These are phyloP conservation scores for Proctacanthus coquilletti DNA, from an alignment of 1,140 invertebrate species.

Conservation along the genomic window DNA sequence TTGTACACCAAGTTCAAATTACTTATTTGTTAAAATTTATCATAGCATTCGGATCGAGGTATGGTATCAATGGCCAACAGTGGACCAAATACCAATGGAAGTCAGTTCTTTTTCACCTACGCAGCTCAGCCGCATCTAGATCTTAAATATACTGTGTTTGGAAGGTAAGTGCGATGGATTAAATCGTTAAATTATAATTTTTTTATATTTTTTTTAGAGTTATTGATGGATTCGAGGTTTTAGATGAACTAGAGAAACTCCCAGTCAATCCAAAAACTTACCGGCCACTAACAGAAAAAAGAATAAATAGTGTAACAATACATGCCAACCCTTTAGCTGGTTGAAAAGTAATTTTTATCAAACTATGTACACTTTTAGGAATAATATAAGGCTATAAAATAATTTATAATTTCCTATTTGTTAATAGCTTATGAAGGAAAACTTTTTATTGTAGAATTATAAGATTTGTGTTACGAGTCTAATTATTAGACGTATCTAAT, in stretches of 20 bases:
- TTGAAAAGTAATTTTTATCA: constrained; percentile 33
- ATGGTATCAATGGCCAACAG: constrained; percentile 97
- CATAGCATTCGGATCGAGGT: constrained; percentile 69
- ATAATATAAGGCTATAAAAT: too few species aligned
- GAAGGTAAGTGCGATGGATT: constrained; percentile 50
- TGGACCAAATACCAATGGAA: constrained; percentile 96
- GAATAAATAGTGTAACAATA: constrained; percentile 79
- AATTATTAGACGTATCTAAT: too few species aligned
- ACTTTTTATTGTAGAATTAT: too few species aligned
- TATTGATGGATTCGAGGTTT: constrained; percentile 90
- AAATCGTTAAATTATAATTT: constrained; percentile 5
- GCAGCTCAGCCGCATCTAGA: constrained; percentile 88
- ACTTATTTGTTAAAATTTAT: too few species aligned
- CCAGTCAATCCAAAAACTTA: constrained; percentile 89
- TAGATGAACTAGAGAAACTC: constrained; percentile 92
- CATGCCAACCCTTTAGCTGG: constrained; percentile 91
- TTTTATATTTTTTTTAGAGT: constrained; percentile 43
- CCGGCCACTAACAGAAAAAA: constrained; percentile 66
- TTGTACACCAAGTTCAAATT: constrained; percentile 22
- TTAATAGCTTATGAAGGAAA: too few species aligned
- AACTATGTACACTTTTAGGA: too few species aligned
- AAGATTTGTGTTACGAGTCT: too few species aligned
- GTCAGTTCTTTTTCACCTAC: constrained; percentile 96
- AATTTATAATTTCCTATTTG: too few species aligned
- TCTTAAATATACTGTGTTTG: constrained; percentile 94